Conservation (phyloP, 2,113 vertebrate species). For the Caloenas nicobarica region DNA sequence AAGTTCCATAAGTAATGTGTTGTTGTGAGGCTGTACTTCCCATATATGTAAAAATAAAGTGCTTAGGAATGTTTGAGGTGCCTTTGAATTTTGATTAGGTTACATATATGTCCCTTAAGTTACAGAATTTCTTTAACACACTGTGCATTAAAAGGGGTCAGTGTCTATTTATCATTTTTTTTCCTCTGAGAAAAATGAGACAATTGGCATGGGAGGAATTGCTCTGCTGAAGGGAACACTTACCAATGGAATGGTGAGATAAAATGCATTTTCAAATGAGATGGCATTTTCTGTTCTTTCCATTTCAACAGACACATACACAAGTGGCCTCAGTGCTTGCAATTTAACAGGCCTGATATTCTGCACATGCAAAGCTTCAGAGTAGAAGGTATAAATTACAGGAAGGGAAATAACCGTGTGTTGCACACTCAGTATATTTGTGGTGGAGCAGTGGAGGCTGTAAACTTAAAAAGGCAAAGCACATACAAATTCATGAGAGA, state of each 20-base stretch:
- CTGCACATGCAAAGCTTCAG: background rate
- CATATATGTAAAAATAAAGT: background rate
- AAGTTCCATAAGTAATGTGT: background rate
- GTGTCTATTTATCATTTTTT: background rate
- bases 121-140: background rate
- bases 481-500: slow-evolving; percentile 22
- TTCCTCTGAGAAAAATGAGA: background rate
- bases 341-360: background rate
- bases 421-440: background rate
- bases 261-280: background rate
- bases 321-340: background rate
- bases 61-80: background rate
- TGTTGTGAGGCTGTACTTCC: background rate
- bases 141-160: background rate
- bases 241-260: background rate
- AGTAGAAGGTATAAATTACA: background rate
- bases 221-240: background rate
- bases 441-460: background rate
- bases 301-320: background rate
- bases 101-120: background rate
- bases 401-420: background rate
- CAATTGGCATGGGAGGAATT: background rate
- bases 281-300: background rate
- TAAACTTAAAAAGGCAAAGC: slow-evolving; percentile 4
- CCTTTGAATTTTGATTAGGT: background rate